A percentile compares a stretch with the other conserved stretches of the same genome.
These are phyloP conservation scores for Campaea margaritaria DNA, from an alignment of 2,888 invertebrate species.

Conservation along the genomic window DNA sequence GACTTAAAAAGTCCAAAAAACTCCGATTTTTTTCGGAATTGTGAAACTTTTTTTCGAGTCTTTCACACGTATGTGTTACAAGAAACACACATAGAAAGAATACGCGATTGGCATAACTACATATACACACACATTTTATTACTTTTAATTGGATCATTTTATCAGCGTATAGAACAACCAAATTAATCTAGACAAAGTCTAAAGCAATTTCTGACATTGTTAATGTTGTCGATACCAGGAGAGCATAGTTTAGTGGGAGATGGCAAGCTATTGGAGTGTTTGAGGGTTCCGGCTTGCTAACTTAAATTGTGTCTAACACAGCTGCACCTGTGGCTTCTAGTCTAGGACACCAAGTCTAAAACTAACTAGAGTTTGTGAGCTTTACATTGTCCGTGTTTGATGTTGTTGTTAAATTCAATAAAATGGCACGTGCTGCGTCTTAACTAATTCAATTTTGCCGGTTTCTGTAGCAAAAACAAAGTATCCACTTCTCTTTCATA, in stretches of 20 bases:
- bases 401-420: background rate
- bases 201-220: slow-evolving; percentile 34
- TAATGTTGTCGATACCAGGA: slow-evolving; percentile 38
- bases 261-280: slow-evolving; percentile 19
- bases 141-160: background rate
- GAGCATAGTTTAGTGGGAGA: slow-evolving; percentile 31
- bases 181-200: background rate
- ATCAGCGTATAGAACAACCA: background rate
- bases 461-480: too few relatives aligned
- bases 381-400: background rate
- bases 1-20: too few relatives aligned
- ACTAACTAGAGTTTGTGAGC: background rate
- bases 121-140: too few relatives aligned
- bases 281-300: slow-evolving; percentile 24
- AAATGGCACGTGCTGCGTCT: too few relatives aligned
- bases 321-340: slow-evolving; percentile 18
- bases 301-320: slow-evolving; percentile 35
- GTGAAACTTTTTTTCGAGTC: too few relatives aligned
- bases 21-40: too few relatives aligned
- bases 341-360: background rate
- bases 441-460: too few relatives aligned
- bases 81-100: too few relatives aligned
- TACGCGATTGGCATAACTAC: too few relatives aligned
- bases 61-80: too few relatives aligned
- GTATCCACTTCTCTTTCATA: too few relatives aligned